Percentiles rank a stretch among this genome's conserved stretches.
Conservation (phyloP, 2,888 invertebrate genomes). For the Orchesella flavescens region DNA sequence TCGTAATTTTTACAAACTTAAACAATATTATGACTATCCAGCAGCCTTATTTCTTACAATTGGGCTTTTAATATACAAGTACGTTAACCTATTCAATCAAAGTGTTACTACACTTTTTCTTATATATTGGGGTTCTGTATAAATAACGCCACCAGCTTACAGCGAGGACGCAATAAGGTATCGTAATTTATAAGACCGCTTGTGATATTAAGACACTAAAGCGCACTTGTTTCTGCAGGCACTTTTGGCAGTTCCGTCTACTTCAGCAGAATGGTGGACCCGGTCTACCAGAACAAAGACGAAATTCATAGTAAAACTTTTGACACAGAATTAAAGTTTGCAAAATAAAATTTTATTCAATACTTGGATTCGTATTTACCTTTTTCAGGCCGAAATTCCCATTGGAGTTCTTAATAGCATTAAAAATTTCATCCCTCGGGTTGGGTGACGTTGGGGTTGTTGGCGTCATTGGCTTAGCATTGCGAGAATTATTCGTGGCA, state of each 20-base stretch:
- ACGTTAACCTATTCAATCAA: too few relatives aligned
- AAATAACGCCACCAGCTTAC: too few relatives aligned
- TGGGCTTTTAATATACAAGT: too few relatives aligned
- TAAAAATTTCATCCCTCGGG: constrained; percentile 81
- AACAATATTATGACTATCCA: too few relatives aligned
- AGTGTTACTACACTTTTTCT: too few relatives aligned
- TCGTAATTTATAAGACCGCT: too few relatives aligned
- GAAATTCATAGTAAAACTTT: constrained; percentile 1
- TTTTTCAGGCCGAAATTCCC: constrained; percentile 73
- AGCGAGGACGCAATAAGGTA: too few relatives aligned
- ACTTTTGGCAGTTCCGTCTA: constrained; percentile 17
- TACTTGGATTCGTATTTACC: constrained; percentile 56
- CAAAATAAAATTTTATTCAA: not conserved
- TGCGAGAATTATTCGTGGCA: constrained; percentile 21
- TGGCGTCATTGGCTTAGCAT: constrained; percentile 51
- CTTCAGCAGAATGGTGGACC: constrained; percentile 66
- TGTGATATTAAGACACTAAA: not conserved
- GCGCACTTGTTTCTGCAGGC: not conserved
- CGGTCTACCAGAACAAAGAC: constrained; percentile 65
- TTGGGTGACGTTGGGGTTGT: constrained; percentile 75
- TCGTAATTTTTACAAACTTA: too few relatives aligned
- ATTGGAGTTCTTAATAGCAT: constrained; percentile 83
- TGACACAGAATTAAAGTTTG: not conserved
- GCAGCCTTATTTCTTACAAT: too few relatives aligned
- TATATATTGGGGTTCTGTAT: too few relatives aligned